phyloP scores from a whole-genome alignment of 2,888 invertebrate genomes.

The Euclidia mi region DNA sequence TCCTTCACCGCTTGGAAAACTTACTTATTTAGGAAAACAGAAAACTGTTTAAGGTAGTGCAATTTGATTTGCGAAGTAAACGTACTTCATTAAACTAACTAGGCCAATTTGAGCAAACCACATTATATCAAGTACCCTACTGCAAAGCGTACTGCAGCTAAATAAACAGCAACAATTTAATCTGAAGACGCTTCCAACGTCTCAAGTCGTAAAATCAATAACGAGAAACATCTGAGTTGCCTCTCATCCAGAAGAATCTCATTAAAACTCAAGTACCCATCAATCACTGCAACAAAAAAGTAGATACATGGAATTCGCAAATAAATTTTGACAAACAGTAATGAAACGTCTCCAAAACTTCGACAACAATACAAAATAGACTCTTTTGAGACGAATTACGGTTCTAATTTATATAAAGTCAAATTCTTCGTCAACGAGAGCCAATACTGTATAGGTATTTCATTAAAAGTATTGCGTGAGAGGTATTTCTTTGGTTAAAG shows the following conservation, averaged over 20 bases:
- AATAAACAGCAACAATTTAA: not conserved
- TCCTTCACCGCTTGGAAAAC: too few relatives aligned
- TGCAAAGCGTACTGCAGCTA: too few relatives aligned
- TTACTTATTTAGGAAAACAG: too few relatives aligned
- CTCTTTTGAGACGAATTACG: slow-evolving; percentile 4
- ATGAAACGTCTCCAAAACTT: slow-evolving; percentile 13
- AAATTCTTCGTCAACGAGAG: slow-evolving; percentile 6
- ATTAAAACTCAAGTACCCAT: slow-evolving; percentile 48
- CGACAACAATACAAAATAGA: slow-evolving; percentile 22
- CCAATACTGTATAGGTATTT: slow-evolving; percentile 42
- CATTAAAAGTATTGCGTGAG: slow-evolving; percentile 39
- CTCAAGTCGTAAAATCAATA: slow-evolving; percentile 13
- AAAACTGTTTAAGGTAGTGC: too few relatives aligned
- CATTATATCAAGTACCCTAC: too few relatives aligned
- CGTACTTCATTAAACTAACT: too few relatives aligned
- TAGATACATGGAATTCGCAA: slow-evolving; percentile 33
- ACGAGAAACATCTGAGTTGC: slow-evolving; percentile 24
- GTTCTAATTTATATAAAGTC: slow-evolving; percentile 12
- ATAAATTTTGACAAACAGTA: slow-evolving; percentile 23
- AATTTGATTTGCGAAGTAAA: too few relatives aligned
- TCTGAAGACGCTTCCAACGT: not conserved
- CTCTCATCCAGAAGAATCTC: slow-evolving; percentile 38
- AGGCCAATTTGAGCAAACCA: too few relatives aligned
- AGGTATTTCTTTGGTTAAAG: slow-evolving; percentile 28
- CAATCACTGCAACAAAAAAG: slow-evolving; percentile 40